A percentile compares a stretch with the other conserved stretches of the same genome.
These are phyloP conservation scores for Bembecia ichneumoniformis DNA, from an alignment of 2,888 invertebrate species.

Conservation along the genomic window DNA sequence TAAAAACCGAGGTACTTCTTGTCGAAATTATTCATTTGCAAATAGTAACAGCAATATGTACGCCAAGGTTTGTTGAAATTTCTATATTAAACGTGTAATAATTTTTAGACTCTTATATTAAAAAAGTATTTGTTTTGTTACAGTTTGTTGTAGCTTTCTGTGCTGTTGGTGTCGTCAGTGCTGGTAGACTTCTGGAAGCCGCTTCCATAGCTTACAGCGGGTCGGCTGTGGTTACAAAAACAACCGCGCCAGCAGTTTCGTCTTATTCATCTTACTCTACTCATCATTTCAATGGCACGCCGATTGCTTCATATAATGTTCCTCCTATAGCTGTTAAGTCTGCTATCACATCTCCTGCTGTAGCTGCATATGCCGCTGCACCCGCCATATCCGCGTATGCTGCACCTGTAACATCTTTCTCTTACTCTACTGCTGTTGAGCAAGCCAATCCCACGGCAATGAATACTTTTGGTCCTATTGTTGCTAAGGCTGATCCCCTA, in stretches of 20 bases:
- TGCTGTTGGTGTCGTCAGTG: constrained; percentile 50
- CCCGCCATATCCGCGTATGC: background rate
- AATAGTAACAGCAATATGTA: constrained; percentile 1
- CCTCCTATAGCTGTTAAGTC: constrained; percentile 1
- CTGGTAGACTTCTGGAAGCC: constrained; percentile 38
- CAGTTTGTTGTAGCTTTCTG: constrained; percentile 48
- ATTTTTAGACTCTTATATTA: background rate
- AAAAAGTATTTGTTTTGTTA: background rate
- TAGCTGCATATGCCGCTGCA: constrained; percentile 13
- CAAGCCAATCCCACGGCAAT: too few relatives aligned
- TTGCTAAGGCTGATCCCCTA: background rate
- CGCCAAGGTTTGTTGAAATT: background rate
- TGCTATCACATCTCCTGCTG: constrained; percentile 38
- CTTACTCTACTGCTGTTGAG: too few relatives aligned
- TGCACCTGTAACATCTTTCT: too few relatives aligned
- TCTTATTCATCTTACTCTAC: constrained; percentile 1
- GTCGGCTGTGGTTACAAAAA: constrained; percentile 28
- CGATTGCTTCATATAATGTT: constrained; percentile 1
- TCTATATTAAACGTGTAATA: background rate
- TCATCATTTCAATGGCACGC: constrained; percentile 5
- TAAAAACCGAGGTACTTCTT: background rate
- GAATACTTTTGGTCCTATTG: too few relatives aligned
- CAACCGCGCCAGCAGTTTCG: constrained; percentile 24
- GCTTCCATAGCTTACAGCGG: constrained; percentile 20
- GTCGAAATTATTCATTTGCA: background rate